Evolutionary conservation across 2,888 invertebrate genomes (phyloP), one percentile per base, ranked within the genome.

Genomic region (Eristalis tenax): DNA sequence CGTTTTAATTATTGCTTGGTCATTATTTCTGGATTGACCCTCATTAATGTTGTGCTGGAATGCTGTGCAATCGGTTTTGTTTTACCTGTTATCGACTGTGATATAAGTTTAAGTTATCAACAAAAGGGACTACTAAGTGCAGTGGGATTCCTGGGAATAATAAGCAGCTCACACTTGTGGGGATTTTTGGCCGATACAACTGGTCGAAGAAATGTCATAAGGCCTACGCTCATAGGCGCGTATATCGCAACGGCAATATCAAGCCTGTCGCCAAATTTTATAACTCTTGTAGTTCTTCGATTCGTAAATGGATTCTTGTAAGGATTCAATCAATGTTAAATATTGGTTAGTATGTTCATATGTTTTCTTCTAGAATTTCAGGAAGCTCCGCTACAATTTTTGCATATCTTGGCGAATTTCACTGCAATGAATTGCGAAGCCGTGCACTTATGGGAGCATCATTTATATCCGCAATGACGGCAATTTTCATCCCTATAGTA

Each of bases 131-230:
- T 92, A 74, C 89, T 93, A 26, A 92, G 91, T 26, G 92, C 93
- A 22, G 90, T 91, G 5, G 91, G 92, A 10, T 92, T 93, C 88
- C 89, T 92, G 23, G 93, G 93, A 89, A 94, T 94, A 83, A 93
- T 94, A 35, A 89, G 93, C 3, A 94, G 94, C 73, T 94, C 94
- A 1, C 94, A 94, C 90, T 89, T 94, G 43, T 94, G 94, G 94
- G 95, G 95, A 26, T 94, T 94, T 89, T 89, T 94, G 63, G 94
- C 94, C 0, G 94, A 95, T 89, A 94, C 94, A 4, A 92, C 90
- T 76, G 95, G 95, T 5, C 90, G 94, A 59, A 92, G 93, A 87
- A 92, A 91, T 23, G 92, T 93, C 4, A 92, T 94, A 75, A 90
- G 93, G n/a, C 91, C 93, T 32, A 92, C 94, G 57, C 90, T 94